A percentile compares a stretch with the other conserved stretches of the same genome.
These are phyloP conservation scores for Selene dorsalis DNA, from an alignment of 2,797 vertebrate genomes.

Conservation along the genomic window DNA sequence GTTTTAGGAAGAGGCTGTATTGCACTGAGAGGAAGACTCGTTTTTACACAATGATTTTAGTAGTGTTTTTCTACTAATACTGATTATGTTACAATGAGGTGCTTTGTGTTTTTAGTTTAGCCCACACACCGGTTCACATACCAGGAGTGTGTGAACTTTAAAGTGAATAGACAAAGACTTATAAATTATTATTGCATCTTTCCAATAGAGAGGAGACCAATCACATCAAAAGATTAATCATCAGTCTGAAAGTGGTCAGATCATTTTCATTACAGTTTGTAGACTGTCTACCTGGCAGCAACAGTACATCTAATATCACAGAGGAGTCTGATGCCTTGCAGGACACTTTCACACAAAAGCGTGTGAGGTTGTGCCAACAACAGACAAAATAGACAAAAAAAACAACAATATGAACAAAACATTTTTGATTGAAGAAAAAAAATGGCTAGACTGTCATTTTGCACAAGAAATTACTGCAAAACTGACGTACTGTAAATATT, in stretches of 20 bases:
- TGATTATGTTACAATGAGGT: conserved; percentile 67
- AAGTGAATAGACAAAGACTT: conserved; percentile 41
- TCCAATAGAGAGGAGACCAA: conserved; percentile 19
- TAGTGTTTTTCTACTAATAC: conserved; percentile 56
- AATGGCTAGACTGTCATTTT: not conserved
- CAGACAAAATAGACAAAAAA: not conserved
- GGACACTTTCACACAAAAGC: conserved; percentile 15
- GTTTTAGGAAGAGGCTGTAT: conserved; percentile 58
- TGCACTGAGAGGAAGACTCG: conserved; percentile 75
- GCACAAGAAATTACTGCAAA: conserved; percentile 35
- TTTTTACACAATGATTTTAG: conserved; percentile 53
- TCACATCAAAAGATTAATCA: conserved; percentile 15
- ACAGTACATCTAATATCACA: conserved; percentile 36
- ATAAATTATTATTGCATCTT: conserved; percentile 54
- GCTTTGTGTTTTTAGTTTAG: conserved; percentile 45
- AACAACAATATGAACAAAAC: conserved; percentile 5
- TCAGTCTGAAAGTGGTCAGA: conserved; percentile 23
- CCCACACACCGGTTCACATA: conserved; percentile 20
- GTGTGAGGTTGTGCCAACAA: conserved; percentile 7
- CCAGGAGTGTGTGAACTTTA: conserved; percentile 33
- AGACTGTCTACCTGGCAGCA: conserved; percentile 34
- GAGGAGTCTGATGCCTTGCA: conserved; percentile 8
- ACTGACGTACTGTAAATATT: conserved; percentile 1
- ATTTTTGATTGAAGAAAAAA: conserved; percentile 30
- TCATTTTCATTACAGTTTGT: conserved; percentile 32